Conservation (phyloP, 1,140 invertebrate species). For the Bemisia tabaci region DNA sequence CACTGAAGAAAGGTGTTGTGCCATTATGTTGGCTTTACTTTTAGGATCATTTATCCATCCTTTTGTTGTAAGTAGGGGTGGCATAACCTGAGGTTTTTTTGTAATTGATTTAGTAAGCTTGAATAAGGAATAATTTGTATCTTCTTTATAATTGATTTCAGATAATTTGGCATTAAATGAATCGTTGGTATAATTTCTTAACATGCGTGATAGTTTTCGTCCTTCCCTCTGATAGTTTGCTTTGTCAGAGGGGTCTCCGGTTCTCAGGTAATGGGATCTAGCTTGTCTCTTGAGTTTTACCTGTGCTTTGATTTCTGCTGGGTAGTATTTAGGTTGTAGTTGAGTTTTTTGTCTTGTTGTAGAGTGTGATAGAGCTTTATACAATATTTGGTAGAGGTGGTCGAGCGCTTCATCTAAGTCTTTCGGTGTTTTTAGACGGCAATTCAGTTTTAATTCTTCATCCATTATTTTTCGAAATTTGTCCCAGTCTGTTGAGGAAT, state of each 20-base stretch:
- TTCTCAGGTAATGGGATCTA: background rate
- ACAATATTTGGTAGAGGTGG: background rate
- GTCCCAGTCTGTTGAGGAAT: background rate
- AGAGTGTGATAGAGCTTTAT: slow-evolving; percentile 3
- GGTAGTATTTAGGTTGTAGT: background rate
- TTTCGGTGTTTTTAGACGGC: slow-evolving; percentile 4
- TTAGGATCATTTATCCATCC: background rate
- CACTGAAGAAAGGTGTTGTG: background rate
- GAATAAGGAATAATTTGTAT: slow-evolving; percentile 3
- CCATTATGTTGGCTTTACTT: background rate
- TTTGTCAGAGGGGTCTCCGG: slow-evolving; percentile 6
- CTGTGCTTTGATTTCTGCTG: background rate
- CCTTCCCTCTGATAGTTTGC: background rate
- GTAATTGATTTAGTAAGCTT: background rate
- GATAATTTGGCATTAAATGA: background rate
- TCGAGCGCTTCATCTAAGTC: slow-evolving; percentile 7
- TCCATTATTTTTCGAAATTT: background rate
- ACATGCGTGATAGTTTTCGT: background rate
- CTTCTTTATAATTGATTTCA: background rate
- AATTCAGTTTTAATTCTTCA: slow-evolving; percentile 7
- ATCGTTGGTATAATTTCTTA: background rate
- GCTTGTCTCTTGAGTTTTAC: slow-evolving; percentile 4
- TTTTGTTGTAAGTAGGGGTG: background rate
- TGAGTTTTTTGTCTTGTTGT: background rate
- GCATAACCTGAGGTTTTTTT: background rate